Conservation (phyloP, 64 coral and sea anemone species). For the Pocillopora verrucosa region DNA sequence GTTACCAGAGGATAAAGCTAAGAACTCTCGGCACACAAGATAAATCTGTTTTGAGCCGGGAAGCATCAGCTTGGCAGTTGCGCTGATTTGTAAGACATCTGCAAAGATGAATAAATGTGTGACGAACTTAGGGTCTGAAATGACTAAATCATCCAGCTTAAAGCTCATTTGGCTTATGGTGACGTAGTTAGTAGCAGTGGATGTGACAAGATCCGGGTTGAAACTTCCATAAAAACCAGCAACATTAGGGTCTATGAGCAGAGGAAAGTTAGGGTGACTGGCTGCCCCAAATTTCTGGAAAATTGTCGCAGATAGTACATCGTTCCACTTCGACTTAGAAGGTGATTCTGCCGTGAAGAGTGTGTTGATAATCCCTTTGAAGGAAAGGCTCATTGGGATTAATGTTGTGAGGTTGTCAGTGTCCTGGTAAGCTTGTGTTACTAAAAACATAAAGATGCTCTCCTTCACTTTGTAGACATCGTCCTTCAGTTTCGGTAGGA, state of each 20-base stretch:
- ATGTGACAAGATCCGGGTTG: conserved; percentile 56
- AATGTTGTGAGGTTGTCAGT: not conserved
- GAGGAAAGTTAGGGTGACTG: conserved; percentile 28
- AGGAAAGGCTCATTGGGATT: conserved; percentile 34
- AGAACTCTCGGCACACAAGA: conserved; percentile 49
- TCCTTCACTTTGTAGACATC: conserved; percentile 22
- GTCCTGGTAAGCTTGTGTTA: not conserved
- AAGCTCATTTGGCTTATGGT: conserved; percentile 51
- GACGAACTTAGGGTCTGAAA: conserved; percentile 49
- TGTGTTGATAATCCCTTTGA: conserved; percentile 50
- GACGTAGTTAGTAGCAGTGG: conserved; percentile 52
- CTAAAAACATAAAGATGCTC: conserved; percentile 51
- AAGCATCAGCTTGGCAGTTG: conserved; percentile 22
- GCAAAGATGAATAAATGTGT: conserved; percentile 58
- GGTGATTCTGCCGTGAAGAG: not conserved
- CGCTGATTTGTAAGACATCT: conserved; percentile 41
- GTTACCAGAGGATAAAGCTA: conserved; percentile 37
- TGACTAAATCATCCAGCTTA: conserved; percentile 24
- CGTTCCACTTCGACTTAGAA: conserved; percentile 8
- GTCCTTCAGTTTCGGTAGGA: conserved; percentile 31
- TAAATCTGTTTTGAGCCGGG: conserved; percentile 43
- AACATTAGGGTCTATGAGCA: not conserved
- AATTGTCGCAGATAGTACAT: conserved; percentile 19
- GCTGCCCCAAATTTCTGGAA: conserved; percentile 57
- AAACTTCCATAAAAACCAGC: conserved; percentile 43